Percentiles rank a stretch among this genome's conserved stretches.
phyloP scores from a whole-genome alignment of 2,797 vertebrate species.

The Phyllotis vaccarum region DNA sequence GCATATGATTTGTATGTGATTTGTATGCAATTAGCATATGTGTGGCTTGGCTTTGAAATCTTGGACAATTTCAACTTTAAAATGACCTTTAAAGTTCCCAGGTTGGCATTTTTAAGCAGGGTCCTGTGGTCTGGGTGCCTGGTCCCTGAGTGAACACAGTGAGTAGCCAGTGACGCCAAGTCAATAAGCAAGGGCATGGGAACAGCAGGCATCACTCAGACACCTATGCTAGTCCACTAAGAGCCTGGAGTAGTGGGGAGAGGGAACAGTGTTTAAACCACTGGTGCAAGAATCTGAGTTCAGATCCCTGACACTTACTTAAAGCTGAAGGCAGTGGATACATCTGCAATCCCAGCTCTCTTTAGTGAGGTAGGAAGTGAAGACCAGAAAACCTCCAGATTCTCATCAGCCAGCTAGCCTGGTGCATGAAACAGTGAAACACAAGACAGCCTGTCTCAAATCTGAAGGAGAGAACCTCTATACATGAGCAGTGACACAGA shows the following conservation, averaged over 20 bases:
- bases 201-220: not conserved
- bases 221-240: not conserved
- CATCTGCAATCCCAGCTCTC: not conserved
- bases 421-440: not conserved
- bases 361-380: not conserved
- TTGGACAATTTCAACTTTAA: constrained; percentile 44
- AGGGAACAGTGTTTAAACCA: not conserved
- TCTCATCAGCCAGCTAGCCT: not conserved
- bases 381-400: not conserved
- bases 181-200: not conserved
- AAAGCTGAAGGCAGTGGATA: not conserved
- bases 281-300: not conserved
- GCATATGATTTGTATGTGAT: constrained; percentile 67
- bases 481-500: not conserved
- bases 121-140: not conserved
- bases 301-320: not conserved
- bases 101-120: not conserved
- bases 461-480: not conserved
- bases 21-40: constrained; percentile 59
- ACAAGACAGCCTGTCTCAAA: not conserved
- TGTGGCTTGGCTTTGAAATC: constrained; percentile 19
- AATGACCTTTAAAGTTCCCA: not conserved
- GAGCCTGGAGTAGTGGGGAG: not conserved
- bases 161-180: not conserved
- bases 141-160: not conserved